Base-by-base conservation (phyloP, 2,797 vertebrate species). In the Parambassis ranga region DNA sequence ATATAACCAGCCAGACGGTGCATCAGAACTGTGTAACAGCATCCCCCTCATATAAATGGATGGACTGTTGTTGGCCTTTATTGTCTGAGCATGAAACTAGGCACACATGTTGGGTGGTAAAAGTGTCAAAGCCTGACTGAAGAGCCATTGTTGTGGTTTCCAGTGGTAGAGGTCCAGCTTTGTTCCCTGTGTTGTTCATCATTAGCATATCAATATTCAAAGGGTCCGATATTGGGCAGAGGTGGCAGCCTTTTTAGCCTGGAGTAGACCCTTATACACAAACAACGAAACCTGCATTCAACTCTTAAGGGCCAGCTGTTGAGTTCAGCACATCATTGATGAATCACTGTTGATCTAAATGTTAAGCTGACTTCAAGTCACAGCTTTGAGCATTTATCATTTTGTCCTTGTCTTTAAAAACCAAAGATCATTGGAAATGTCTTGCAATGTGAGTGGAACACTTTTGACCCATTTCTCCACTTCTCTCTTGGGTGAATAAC, bases 191-290 rank as follows among this genome's bases (percentile, higher is more conserved):
- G 84, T 87, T 93, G 92, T 92, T 90, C 78, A 50, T 77, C 89
- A 94, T 94, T 94, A 92, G 87, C 92, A 93, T 93, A 87, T 92
- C 91, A 93, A 92, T 93, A 93, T 92, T 91, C 81, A 79, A 81
- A 87, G 77, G 78, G 81, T 74, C 27, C 89, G 83, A 79, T 65
- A 77, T 50, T 39, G 64, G 78, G 51, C 83, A 88, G 71, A 78
- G 82, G 86, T 87, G 81, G 79, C 71, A 74, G 88, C 75, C 79
- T 86, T 82, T 89, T 86, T 79, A 86, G 90, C 73, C 71, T 42
- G 10, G 68, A 86, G 82, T 74, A 62, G 59, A 77, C 83, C 73
- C 83, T 82, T 58, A 2, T 41, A 48, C 70, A 74, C 61, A 71
- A 71, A 81, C 72, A 81, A 78, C 57, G 44, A 32, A 79, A 65